Conservation (phyloP, 2,113 vertebrate species). For the Ptyas mucosa region DNA sequence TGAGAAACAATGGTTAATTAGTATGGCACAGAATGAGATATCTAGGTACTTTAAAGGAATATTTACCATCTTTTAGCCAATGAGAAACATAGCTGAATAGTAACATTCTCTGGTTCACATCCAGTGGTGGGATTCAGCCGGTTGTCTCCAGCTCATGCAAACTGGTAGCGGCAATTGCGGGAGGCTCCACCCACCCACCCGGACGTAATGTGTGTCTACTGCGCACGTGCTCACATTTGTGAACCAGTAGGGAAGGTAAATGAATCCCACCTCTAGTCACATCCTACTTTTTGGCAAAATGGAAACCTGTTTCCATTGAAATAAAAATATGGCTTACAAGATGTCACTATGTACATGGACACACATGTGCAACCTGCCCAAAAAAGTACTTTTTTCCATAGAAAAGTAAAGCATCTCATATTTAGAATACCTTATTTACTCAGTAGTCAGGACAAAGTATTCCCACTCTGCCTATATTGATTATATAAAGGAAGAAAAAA, state of each 20-base stretch:
- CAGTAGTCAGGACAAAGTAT: neutral
- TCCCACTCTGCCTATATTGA: neutral
- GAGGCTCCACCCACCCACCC: too few relatives aligned
- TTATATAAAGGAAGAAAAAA: neutral
- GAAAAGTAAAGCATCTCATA: neutral
- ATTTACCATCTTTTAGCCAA: slow-evolving; percentile 1
- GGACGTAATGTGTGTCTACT: too few relatives aligned
- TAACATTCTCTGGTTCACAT: neutral
- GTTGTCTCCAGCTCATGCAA: too few relatives aligned
- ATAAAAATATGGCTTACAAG: neutral
- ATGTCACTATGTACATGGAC: neutral
- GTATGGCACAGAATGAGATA: slow-evolving; percentile 53
- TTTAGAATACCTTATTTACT: neutral
- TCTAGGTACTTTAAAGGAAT: slow-evolving; percentile 55
- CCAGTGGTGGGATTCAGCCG: too few relatives aligned
- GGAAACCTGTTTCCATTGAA: neutral
- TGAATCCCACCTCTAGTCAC: neutral
- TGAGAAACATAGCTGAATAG: neutral
- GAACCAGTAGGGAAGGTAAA: too few relatives aligned
- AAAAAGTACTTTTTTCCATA: neutral
- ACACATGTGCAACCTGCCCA: neutral
- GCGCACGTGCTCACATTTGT: too few relatives aligned
- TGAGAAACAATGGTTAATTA: slow-evolving; percentile 59
- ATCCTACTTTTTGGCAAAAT: neutral
- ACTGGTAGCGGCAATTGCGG: too few relatives aligned